Evolutionary conservation across 2,888 invertebrate genomes (phyloP), one percentile per base, ranked within the genome.

Genomic region (Leucophenga montana): DNA sequence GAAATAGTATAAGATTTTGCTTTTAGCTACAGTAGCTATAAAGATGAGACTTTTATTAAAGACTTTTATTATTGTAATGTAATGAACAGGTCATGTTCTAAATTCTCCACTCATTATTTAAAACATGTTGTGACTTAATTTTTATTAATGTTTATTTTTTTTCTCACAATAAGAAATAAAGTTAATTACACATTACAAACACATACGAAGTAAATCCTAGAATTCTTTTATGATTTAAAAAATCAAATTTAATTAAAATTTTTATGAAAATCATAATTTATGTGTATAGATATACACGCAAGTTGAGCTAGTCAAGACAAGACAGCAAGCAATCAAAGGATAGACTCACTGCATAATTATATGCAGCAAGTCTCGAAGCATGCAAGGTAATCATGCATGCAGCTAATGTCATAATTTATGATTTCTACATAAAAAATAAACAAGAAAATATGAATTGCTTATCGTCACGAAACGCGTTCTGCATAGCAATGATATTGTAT

Each of bases 401-500:
- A 44, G 13, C 44, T 39, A 61, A 61, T 61, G 44, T 18, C n/a
- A 33, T 16, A 61, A 39, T 61, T 61, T 61, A 33, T 39, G 61
- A 61, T 61, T 61, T 44, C 16, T 61, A 16, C 11, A 5, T 18
- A 20, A 22, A 56, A 20, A 13, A 27, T 3, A 22, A 56, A 22
- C 56, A 39, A 39, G 14, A 18, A 53, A 18, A 31, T 27, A 57
- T 27, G 31, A 57, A 57, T 57, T 57, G 57, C 31, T 57, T 57
- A 22, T 14, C 27, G 13, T 57, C 57, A 57, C 57, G 39, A 18
- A 18, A 61, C 61, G 61, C 39, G 44, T 61, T 61, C 18, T 39
- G 61, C 61, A 39, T 61, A 22, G 56, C 22, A 56, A 56, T 27
- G 20, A 27, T 2, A 27, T 27, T 27, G 27, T 4, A 20, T 13